Conservation (phyloP, 2,797 vertebrate species). For the Melanogrammus aeglefinus region DNA sequence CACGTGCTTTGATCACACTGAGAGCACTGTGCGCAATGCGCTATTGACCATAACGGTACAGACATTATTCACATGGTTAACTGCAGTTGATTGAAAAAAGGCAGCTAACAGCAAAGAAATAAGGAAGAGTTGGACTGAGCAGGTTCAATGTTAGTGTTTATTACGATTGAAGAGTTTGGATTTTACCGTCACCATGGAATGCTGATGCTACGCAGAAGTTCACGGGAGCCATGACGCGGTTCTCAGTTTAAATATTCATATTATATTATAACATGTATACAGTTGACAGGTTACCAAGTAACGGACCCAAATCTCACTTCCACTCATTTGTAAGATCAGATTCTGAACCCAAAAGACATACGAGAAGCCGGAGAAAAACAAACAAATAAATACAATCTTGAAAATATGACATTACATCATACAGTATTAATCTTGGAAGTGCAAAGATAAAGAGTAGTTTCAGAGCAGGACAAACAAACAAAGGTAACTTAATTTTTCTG, state of each 20-base stretch:
- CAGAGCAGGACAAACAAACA: constrained; percentile 22
- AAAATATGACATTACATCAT: constrained; percentile 64
- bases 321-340: constrained; percentile 41
- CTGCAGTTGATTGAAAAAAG: not conserved
- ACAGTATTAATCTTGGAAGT: constrained; percentile 50
- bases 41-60: not conserved
- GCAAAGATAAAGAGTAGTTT: constrained; percentile 29
- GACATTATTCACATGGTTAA: not conserved
- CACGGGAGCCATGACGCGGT: not conserved
- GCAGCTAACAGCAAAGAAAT: not conserved
- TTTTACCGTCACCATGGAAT: not conserved
- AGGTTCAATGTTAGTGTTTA: not conserved
- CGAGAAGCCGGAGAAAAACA: not conserved
- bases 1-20: not conserved
- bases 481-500: not conserved
- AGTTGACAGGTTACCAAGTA: constrained; percentile 35
- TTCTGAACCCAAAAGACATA: constrained; percentile 32
- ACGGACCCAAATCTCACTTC: constrained; percentile 36
- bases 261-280: constrained; percentile 9
- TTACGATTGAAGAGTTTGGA: not conserved
- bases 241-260: not conserved
- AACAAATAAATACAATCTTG: constrained; percentile 59
- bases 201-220: not conserved
- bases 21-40: not conserved
- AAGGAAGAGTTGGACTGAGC: not conserved